phyloP scores from a whole-genome alignment of 37 sponge, comb jelly and placozoan species.

The Chondrilla cf. caribensis region DNA sequence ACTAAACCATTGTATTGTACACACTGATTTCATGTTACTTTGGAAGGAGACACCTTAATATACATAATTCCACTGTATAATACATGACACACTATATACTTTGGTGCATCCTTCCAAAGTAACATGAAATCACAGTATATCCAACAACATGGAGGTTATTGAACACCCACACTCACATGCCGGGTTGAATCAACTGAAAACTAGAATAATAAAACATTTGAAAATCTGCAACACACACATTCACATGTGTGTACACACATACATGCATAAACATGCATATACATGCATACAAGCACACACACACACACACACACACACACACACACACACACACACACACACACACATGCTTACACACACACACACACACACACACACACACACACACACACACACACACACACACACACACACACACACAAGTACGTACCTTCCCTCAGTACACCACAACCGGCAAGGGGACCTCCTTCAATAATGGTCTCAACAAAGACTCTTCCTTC shows the following conservation, averaged over 20 bases:
- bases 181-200: no score
- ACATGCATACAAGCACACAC: conserved; percentile 1
- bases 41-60: no score
- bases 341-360: conserved; percentile 22
- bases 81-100: no score
- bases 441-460: background rate
- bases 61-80: no score
- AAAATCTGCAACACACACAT: background rate
- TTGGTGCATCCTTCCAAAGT: no score
- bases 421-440: conserved; percentile 1
- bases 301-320: conserved; percentile 26
- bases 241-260: background rate
- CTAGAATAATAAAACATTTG: no score
- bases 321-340: conserved; percentile 22
- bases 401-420: background rate
- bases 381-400: conserved; percentile 28
- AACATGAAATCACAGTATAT: no score
- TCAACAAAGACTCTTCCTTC: conserved; percentile 20
- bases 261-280: background rate
- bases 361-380: conserved; percentile 31
- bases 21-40: no score
- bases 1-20: no score
- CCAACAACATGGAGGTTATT: no score
- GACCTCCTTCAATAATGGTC: background rate
- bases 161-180: no score